These are phyloP conservation scores for Papilio protenor DNA, from an alignment of 2,888 invertebrate genomes.

Conservation along the genomic window DNA sequence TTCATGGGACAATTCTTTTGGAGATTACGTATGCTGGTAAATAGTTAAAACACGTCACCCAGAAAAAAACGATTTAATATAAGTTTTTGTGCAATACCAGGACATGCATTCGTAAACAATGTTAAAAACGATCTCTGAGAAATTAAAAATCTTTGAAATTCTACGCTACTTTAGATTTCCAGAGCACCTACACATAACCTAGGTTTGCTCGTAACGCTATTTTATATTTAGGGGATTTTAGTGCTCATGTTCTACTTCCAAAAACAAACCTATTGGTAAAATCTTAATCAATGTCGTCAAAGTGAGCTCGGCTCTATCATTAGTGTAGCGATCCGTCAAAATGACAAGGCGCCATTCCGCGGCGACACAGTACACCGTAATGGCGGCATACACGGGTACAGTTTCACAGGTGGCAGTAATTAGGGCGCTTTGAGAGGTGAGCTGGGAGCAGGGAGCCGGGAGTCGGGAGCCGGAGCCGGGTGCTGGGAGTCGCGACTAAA, in stretches of 20 bases:
- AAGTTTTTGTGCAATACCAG: not conserved
- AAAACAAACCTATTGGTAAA: conserved; percentile 12
- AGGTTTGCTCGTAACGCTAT: not conserved
- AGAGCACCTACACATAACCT: not conserved
- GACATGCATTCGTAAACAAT: not conserved
- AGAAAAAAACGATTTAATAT: not conserved
- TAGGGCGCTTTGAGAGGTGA: conserved; percentile 67
- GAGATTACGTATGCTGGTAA: not conserved
- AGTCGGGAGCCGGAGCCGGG: not conserved
- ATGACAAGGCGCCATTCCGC: conserved; percentile 51
- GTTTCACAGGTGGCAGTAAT: conserved; percentile 62
- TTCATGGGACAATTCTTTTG: conserved; percentile 7
- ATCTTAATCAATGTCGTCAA: conserved; percentile 31
- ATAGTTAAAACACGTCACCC: not conserved
- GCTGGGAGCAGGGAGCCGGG: conserved; percentile 52
- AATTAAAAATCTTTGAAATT: not conserved
- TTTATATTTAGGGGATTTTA: not conserved
- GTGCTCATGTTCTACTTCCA: not conserved
- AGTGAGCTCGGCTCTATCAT: conserved; percentile 47
- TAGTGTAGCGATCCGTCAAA: conserved; percentile 55
- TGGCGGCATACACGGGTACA: conserved; percentile 65
- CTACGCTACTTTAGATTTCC: not conserved
- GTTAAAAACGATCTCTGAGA: not conserved
- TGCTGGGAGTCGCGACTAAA: conserved; percentile 57
- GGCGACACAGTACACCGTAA: conserved; percentile 56